Evolutionary conservation across 2,113 vertebrate genomes (phyloP).

Genomic region (Ciconia maguari): DNA sequence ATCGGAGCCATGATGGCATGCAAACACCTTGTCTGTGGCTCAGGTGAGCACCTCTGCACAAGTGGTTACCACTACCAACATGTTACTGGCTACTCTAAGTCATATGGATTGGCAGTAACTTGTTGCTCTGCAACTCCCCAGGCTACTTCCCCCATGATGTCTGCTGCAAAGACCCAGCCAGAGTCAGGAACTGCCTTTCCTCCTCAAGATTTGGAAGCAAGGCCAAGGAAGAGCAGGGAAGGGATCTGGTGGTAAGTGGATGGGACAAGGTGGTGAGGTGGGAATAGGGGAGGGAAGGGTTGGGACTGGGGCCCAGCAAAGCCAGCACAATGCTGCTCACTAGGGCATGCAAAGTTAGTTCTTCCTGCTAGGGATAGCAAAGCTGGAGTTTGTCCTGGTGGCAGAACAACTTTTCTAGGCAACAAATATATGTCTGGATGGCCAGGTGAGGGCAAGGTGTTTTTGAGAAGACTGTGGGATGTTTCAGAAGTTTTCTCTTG

Average conservation of each 20-base stretch:
- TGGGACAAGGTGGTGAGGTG: not conserved
- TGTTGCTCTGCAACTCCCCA: not conserved
- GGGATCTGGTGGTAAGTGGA: not conserved
- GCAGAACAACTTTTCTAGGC: not conserved
- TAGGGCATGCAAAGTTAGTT: not conserved
- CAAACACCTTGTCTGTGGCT: not conserved
- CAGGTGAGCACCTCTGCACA: not conserved
- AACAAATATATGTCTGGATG: not conserved
- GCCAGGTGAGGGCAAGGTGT: not conserved
- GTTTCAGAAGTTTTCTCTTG: not conserved
- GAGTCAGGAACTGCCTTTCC: not conserved
- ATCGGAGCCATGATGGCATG: rapidly evolving
- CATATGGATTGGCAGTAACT: not conserved
- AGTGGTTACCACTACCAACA: not conserved
- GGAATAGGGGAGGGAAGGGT: not conserved
- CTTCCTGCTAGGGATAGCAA: not conserved
- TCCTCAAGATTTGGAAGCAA: not conserved
- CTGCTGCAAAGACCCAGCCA: not conserved
- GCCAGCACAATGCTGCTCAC: not conserved
- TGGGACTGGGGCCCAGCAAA: not conserved
- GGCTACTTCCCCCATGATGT: not conserved
- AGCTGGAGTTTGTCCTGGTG: not conserved
- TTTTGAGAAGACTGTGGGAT: not conserved
- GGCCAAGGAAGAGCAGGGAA: not conserved
- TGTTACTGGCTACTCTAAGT: not conserved